Percentiles rank a stretch among this genome's conserved stretches.
These are phyloP conservation scores for Nasonia giraulti DNA, from an alignment of 1,140 invertebrate species.

Conservation along the genomic window DNA sequence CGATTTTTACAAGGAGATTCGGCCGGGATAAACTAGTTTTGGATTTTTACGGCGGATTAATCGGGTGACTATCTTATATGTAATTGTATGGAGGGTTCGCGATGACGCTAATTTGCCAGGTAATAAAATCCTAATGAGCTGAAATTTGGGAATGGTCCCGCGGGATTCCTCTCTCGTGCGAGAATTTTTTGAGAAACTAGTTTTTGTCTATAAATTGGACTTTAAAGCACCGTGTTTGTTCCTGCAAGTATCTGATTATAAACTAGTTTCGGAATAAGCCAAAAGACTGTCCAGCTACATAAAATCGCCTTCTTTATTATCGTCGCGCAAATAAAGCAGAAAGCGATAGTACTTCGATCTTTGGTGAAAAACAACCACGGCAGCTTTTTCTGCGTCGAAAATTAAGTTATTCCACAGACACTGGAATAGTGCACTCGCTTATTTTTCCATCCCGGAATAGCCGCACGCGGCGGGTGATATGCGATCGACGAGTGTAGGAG, in stretches of 20 bases:
- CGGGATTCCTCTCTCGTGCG: not conserved
- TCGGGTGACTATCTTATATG: not conserved
- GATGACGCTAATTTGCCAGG: constrained; percentile 15
- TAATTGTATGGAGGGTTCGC: not conserved
- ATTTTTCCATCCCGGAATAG: not conserved
- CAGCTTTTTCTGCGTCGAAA: not conserved
- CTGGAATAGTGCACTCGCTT: not conserved
- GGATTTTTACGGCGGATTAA: constrained; percentile 21
- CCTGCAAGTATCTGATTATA: constrained; percentile 6
- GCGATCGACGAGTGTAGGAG: not conserved
- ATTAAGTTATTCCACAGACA: not conserved
- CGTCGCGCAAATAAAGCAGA: not conserved
- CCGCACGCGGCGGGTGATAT: not conserved
- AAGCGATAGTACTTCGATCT: not conserved
- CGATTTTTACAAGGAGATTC: not conserved
- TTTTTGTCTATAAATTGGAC: constrained; percentile 19
- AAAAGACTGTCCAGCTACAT: not conserved
- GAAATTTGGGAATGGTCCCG: not conserved
- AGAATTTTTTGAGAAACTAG: not conserved
- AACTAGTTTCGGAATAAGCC: not conserved
- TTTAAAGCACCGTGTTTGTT: constrained; percentile 10
- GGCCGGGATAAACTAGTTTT: constrained; percentile 6
- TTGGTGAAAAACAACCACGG: too few species aligned
- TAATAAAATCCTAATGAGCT: constrained; percentile 41
- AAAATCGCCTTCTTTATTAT: not conserved